Evolutionary conservation across 2,113 vertebrate species (phyloP).

Genomic region (Scatophagus argus): DNA sequence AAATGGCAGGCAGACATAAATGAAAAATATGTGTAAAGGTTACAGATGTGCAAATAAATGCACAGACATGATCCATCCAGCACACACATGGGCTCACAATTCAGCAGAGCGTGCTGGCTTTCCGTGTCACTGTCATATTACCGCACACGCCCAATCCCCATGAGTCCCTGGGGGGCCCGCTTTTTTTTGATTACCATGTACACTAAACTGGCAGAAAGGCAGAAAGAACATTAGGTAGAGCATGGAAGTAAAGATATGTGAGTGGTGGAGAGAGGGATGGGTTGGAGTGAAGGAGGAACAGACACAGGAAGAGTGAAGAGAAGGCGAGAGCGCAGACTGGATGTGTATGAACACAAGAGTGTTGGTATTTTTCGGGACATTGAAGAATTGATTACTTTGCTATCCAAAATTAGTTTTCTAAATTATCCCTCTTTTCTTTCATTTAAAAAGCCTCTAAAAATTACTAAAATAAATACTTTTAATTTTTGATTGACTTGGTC

Average conservation of each 20-base stretch:
- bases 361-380: not conserved
- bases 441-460: not conserved
- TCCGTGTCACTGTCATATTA: constrained; percentile 76
- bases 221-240: not conserved
- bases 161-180: constrained; percentile 30
- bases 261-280: not conserved
- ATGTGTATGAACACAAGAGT: not conserved
- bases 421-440: not conserved
- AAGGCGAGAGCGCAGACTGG: not conserved
- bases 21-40: constrained; percentile 25
- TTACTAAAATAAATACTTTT: not conserved
- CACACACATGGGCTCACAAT: constrained; percentile 50
- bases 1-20: constrained; percentile 12
- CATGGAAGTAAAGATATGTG: not conserved
- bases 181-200: constrained; percentile 59
- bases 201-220: constrained; percentile 46
- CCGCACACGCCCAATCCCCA: constrained; percentile 55
- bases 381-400: no score
- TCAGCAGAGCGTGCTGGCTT: constrained; percentile 62
- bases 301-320: not conserved
- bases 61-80: constrained; percentile 39
- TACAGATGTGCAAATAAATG: constrained; percentile 46
- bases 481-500: not conserved
- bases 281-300: not conserved
- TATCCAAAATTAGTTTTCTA: not conserved